phyloP scores from a whole-genome alignment of 2,797 vertebrate species.

The Eulemur rubriventer region DNA sequence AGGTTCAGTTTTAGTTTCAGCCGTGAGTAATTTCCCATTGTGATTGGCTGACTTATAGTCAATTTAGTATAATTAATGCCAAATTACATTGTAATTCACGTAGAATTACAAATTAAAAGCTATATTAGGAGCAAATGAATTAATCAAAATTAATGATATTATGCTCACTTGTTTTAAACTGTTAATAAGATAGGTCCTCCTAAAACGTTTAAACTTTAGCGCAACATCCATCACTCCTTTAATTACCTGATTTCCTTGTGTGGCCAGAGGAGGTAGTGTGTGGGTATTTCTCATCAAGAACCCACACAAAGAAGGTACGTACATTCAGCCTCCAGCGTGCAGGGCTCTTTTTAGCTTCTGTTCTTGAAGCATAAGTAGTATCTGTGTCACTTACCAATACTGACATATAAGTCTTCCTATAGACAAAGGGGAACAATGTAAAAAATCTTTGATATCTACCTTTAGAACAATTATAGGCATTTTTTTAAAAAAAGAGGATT shows the following conservation, averaged over 20 bases:
- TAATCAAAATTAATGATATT: conserved; percentile 78
- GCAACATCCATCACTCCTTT: conserved; percentile 67
- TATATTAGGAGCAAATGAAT: conserved; percentile 77
- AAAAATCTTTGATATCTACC: neutral
- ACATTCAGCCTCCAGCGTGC: neutral
- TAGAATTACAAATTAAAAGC: conserved; percentile 78
- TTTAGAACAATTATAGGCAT: neutral
- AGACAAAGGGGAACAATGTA: neutral
- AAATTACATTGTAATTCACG: conserved; percentile 75
- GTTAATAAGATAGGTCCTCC: conserved; percentile 71
- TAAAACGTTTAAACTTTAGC: conserved; percentile 75
- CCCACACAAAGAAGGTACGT: neutral
- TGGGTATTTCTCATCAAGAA: conserved; percentile 31
- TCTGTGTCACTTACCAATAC: neutral
- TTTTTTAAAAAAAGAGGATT: neutral
- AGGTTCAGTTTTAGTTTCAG: conserved; percentile 67
- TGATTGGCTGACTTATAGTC: conserved; percentile 70
- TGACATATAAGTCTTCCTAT: neutral
- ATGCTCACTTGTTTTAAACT: conserved; percentile 74
- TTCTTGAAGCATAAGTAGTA: neutral
- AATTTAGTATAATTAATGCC: conserved; percentile 73
- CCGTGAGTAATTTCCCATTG: conserved; percentile 65
- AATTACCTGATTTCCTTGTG: conserved; percentile 61
- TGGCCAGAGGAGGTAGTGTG: conserved; percentile 34
- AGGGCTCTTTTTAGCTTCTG: neutral